A percentile compares a stretch with the other conserved stretches of the same genome.
Evolutionary conservation across 2,113 vertebrate genomes (phyloP).

Genomic region (Phrynocephalus versicolor): DNA sequence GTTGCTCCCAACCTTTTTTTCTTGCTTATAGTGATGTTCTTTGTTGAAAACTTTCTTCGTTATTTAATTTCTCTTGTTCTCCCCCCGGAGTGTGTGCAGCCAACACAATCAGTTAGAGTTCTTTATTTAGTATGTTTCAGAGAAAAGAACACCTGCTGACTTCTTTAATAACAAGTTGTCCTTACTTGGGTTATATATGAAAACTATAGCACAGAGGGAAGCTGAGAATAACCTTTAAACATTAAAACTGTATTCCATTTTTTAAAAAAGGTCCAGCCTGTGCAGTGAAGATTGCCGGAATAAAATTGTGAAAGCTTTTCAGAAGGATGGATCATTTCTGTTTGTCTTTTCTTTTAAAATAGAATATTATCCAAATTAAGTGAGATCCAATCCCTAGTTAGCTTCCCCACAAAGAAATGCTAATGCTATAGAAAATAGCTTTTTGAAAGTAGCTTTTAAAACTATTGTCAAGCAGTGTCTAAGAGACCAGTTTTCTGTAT

Average conservation of each 20-base stretch:
- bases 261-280: constrained; percentile 56
- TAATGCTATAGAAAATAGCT: constrained; percentile 53
- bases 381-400: constrained; percentile 59
- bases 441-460: constrained; percentile 58
- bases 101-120: constrained; percentile 59
- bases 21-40: constrained; percentile 28
- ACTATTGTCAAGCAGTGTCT: constrained; percentile 56
- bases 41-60: constrained; percentile 57
- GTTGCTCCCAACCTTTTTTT: constrained; percentile 15
- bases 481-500: constrained; percentile 35
- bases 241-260: constrained; percentile 64
- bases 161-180: constrained; percentile 69
- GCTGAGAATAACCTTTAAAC: constrained; percentile 72
- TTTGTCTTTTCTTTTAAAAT: constrained; percentile 52
- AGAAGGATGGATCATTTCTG: constrained; percentile 49
- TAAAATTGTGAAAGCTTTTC: constrained; percentile 66
- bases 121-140: constrained; percentile 72
- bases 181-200: constrained; percentile 64
- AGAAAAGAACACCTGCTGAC: constrained; percentile 59
- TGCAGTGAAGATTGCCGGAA: constrained; percentile 52
- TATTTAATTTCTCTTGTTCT: constrained; percentile 69
- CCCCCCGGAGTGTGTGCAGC: constrained; percentile 42
- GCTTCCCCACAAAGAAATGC: constrained; percentile 64
- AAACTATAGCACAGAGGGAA: constrained; percentile 71
- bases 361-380: constrained; percentile 58